A percentile compares a stretch with the other conserved stretches of the same genome.
phyloP scores from a whole-genome alignment of 2,113 vertebrate species.

The Megaleporinus macrocephalus region DNA sequence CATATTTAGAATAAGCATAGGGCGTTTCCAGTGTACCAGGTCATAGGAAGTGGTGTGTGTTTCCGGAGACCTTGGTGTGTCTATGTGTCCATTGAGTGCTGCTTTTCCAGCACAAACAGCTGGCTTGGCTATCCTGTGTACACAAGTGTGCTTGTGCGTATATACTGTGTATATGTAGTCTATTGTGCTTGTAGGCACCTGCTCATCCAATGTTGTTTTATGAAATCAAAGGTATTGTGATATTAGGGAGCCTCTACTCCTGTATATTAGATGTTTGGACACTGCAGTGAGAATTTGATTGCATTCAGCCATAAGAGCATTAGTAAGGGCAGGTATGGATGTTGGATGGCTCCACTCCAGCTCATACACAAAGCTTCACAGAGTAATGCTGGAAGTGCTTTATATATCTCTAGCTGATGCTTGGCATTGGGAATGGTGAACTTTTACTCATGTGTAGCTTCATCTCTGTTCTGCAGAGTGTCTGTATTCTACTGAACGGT shows the following conservation, averaged over 20 bases:
- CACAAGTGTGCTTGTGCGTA: neutral
- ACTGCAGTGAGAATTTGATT: neutral
- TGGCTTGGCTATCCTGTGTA: neutral
- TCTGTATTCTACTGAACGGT: too few relatives aligned
- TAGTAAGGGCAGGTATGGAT: neutral
- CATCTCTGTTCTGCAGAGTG: too few relatives aligned
- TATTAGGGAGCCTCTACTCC: too few relatives aligned
- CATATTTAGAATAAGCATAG: neutral
- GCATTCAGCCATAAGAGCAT: neutral
- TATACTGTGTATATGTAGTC: neutral
- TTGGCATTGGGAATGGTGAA: too few relatives aligned
- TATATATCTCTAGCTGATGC: too few relatives aligned
- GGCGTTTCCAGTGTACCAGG: neutral
- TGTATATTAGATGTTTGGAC: too few relatives aligned
- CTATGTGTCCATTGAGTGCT: slow-evolving; percentile 44
- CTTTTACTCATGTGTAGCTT: too few relatives aligned
- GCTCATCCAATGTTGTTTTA: too few relatives aligned
- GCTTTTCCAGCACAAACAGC: slow-evolving; percentile 9
- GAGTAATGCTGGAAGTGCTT: too few relatives aligned
- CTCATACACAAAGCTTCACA: too few relatives aligned
- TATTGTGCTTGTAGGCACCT: too few relatives aligned
- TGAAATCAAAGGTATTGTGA: too few relatives aligned
- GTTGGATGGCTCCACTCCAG: neutral
- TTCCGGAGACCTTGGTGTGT: slow-evolving; percentile 27
- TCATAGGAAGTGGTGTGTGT: slow-evolving; percentile 9